phyloP scores from a whole-genome alignment of 2,888 invertebrate genomes.

The Fragum sueziense region DNA sequence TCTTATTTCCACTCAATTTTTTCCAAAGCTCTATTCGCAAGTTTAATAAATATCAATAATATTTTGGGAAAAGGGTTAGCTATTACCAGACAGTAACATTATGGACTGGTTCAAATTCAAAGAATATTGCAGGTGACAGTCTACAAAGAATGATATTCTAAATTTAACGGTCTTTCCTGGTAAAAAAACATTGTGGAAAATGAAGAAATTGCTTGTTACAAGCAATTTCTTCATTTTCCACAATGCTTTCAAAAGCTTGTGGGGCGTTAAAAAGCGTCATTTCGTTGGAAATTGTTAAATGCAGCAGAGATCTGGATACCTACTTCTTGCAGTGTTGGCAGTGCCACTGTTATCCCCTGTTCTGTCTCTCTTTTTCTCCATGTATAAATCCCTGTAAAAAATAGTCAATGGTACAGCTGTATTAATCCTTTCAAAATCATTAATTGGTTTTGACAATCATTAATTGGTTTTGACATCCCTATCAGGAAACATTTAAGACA shows the following conservation, averaged over 20 bases:
- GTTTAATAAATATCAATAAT: background rate
- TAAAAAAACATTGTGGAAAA: too few relatives aligned
- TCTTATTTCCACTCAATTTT: background rate
- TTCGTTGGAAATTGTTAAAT: background rate
- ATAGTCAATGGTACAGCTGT: background rate
- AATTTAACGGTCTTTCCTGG: too few relatives aligned
- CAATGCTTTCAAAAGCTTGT: background rate
- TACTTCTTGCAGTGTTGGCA: constrained; percentile 16
- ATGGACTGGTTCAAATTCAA: background rate
- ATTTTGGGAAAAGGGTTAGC: background rate
- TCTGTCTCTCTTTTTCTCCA: background rate
- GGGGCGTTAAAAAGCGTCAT: background rate
- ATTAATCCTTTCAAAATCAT: background rate
- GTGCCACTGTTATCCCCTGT: background rate
- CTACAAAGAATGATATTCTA: too few relatives aligned
- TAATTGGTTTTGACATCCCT: background rate
- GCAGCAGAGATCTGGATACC: background rate
- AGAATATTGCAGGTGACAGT: background rate
- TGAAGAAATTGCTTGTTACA: background rate
- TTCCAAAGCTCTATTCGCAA: background rate
- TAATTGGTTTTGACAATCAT: background rate
- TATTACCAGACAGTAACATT: background rate
- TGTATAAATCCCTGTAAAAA: constrained; percentile 18
- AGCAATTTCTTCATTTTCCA: background rate
- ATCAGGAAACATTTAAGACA: background rate